Conservation (phyloP, 2,113 vertebrate species). For the Xiphophorus maculatus region DNA sequence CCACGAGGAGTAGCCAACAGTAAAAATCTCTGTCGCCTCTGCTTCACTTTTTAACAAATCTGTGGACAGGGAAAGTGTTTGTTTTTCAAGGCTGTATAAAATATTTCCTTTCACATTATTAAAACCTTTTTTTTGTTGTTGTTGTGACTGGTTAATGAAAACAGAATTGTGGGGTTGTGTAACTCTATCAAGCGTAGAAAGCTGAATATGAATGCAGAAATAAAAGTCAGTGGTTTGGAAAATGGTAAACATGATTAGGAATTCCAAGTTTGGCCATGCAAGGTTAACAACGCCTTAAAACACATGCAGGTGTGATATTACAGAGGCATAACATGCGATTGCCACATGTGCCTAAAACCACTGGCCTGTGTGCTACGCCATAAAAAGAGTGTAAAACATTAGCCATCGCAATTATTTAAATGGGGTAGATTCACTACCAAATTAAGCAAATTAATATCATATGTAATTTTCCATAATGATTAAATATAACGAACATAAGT, state of each 20-base stretch:
- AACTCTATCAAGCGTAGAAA: conserved; percentile 54
- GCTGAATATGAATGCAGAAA: conserved; percentile 23
- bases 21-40: conserved; percentile 55
- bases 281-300: background rate
- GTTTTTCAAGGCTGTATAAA: conserved; percentile 65
- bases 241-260: background rate
- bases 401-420: background rate
- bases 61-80: conserved; percentile 54
- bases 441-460: background rate
- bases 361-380: background rate
- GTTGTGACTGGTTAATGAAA: conserved; percentile 34
- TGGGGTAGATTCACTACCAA: background rate
- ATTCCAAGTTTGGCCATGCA: background rate
- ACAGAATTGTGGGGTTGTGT: conserved; percentile 46
- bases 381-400: background rate
- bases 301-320: background rate
- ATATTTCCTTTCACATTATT: conserved; percentile 69
- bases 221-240: conserved; percentile 41
- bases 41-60: conserved; percentile 49
- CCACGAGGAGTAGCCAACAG: conserved; percentile 50
- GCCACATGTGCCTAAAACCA: background rate
- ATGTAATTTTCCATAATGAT: no score
- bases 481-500: no score
- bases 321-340: background rate
- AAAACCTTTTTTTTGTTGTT: conserved; percentile 33